Conservation (phyloP, 2,888 invertebrate species). For the Papilio demoleus region DNA sequence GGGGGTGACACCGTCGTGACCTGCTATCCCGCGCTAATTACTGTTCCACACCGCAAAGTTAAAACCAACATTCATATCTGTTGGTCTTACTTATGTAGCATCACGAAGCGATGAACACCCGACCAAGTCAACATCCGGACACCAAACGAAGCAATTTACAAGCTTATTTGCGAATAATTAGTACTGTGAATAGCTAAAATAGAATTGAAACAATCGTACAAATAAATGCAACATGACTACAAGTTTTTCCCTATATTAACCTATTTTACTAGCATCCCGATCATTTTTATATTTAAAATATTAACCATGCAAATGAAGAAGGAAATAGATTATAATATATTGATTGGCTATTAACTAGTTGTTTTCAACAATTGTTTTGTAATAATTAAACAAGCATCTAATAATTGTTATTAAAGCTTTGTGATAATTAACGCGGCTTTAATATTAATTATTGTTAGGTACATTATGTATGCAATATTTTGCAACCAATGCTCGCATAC, state of each 20-base stretch:
- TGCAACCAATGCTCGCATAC: too few species aligned
- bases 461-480: too few species aligned
- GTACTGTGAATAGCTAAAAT: not conserved
- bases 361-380: constrained; percentile 26
- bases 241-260: constrained; percentile 27
- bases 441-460: not conserved
- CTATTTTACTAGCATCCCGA: not conserved
- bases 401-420: not conserved
- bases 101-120: constrained; percentile 26
- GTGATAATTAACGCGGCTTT: not conserved
- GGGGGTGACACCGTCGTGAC: constrained; percentile 67
- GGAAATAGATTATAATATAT: constrained; percentile 30
- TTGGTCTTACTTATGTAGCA: constrained; percentile 23
- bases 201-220: not conserved
- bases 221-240: not conserved
- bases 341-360: constrained; percentile 22
- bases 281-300: constrained; percentile 6
- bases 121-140: constrained; percentile 6
- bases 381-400: not conserved
- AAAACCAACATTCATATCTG: constrained; percentile 44
- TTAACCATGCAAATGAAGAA: constrained; percentile 28
- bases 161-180: not conserved
- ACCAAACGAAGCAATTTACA: not conserved
- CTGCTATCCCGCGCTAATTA: constrained; percentile 75
- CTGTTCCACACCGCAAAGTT: constrained; percentile 61